Evolutionary conservation across 1,140 invertebrate genomes (phyloP).

Genomic region (Psix sp.): DNA sequence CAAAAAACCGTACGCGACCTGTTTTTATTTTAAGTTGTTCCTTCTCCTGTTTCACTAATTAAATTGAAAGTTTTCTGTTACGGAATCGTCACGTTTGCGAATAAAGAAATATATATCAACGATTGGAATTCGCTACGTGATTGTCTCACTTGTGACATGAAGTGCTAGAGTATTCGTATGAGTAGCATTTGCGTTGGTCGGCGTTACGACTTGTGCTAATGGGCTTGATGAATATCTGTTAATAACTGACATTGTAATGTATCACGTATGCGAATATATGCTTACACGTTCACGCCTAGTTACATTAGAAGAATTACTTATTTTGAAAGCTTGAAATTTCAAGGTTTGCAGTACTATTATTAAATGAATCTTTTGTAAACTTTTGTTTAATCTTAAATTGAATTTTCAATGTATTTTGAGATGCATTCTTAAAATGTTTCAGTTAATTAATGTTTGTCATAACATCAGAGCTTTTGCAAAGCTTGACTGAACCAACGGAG

Average conservation of each 20-base stretch:
- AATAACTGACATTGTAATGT: conserved; percentile 52
- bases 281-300: no score
- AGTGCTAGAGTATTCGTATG: conserved; percentile 49
- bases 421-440: no score
- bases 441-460: conserved; percentile 29
- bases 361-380: no score
- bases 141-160: conserved; percentile 38
- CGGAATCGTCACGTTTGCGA: background rate
- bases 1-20: no score
- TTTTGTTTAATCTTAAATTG: no score
- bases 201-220: conserved; percentile 52
- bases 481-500: conserved; percentile 44
- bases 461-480: conserved; percentile 46
- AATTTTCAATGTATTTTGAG: no score
- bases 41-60: background rate
- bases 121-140: conserved; percentile 21
- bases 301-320: no score
- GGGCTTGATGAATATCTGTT: conserved; percentile 51
- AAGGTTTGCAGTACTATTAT: no score
- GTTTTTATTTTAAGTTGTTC: background rate
- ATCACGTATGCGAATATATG: conserved; percentile 43
- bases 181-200: conserved; percentile 37
- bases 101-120: conserved; percentile 13
- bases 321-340: no score
- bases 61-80: background rate